Evolutionary conservation across 2,113 vertebrate genomes (phyloP), one percentile per base, ranked within the genome.

Genomic region (Trematomus loennbergii): DNA sequence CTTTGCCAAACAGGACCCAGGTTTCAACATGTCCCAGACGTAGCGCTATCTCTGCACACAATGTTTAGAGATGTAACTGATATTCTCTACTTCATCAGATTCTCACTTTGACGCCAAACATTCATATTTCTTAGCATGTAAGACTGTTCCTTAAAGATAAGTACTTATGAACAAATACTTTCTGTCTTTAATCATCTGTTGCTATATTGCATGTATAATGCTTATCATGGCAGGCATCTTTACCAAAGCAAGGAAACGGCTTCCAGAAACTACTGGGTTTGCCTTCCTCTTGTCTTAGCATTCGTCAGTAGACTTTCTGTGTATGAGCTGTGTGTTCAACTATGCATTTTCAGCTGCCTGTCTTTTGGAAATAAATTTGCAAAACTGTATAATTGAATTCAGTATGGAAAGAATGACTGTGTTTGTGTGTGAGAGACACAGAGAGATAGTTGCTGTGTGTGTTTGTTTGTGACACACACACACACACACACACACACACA

Each of bases 361-460:
- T 82, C 68, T 87, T 90, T 86, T 86, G 40, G 18, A 89, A 92
- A 90, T 92, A 93, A 91, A 92, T 72, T 7, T 0, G 61, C 0
- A 68, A 29, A 84, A 61, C 18, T 82, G 50, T 1, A 11, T 33
- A 18, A 3, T 62, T 86, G 55, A 36, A 48, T 72, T 46, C 72
- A 49, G 11, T 5, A 53, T 43, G 54, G 43, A 45, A 72, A 50
- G 10, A 45, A 77, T 48, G 40, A 57, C 12, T 18, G 15, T 40
- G n/a, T 50, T 20, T 45, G 40, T 43, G 22, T 49, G 50, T 57
- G 18, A 11, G 67, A n/a, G 20, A 25, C 22, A 4, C 15, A 22
- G 22, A 61, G 29, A 40, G n/a, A 77, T 20, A 16, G 54, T 22
- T 57, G 48, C 16, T 58, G 16, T 48, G n/a, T 18, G 53, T 54